Conservation (phyloP, 2,113 vertebrate genomes). For the Myotis brandtii region DNA sequence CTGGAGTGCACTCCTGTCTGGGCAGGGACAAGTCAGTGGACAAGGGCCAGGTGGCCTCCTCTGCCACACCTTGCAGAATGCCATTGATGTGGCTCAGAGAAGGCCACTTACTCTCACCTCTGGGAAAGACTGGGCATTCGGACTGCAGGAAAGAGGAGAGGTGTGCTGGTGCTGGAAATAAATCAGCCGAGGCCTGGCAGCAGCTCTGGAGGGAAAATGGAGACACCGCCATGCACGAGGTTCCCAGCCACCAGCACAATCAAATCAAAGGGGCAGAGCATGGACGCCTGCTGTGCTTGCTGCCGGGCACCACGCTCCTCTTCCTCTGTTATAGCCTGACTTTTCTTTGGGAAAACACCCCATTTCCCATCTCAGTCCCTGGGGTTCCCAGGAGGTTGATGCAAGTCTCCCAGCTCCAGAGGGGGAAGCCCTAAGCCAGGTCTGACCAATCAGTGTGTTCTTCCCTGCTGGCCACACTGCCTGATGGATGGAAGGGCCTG, state of each 20-base stretch:
- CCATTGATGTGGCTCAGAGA: constrained; percentile 9
- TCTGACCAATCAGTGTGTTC: background rate
- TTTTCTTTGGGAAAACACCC: background rate
- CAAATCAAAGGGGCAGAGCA: background rate
- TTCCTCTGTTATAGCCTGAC: background rate
- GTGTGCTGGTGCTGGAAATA: background rate
- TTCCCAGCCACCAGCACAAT: background rate
- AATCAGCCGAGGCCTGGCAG: background rate
- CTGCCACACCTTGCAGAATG: constrained; percentile 59
- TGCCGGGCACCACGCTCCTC: background rate
- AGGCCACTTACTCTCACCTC: constrained; percentile 53
- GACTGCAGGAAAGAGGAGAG: background rate
- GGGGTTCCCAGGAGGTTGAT: background rate
- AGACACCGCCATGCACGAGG: background rate
- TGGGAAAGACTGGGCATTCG: constrained; percentile 37
- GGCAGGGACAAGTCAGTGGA: background rate
- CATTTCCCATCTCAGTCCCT: background rate
- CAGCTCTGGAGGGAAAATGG: background rate
- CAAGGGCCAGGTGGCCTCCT: constrained; percentile 56
- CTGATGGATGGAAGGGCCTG: background rate
- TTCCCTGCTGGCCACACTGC: background rate
- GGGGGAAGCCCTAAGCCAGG: background rate
- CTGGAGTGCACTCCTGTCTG: background rate
- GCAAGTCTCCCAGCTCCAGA: background rate
- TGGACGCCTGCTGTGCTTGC: too few relatives aligned